A percentile compares a stretch with the other conserved stretches of the same genome.
phyloP scores from a whole-genome alignment of 2,797 vertebrate genomes.

The Sebastes oblongus region DNA sequence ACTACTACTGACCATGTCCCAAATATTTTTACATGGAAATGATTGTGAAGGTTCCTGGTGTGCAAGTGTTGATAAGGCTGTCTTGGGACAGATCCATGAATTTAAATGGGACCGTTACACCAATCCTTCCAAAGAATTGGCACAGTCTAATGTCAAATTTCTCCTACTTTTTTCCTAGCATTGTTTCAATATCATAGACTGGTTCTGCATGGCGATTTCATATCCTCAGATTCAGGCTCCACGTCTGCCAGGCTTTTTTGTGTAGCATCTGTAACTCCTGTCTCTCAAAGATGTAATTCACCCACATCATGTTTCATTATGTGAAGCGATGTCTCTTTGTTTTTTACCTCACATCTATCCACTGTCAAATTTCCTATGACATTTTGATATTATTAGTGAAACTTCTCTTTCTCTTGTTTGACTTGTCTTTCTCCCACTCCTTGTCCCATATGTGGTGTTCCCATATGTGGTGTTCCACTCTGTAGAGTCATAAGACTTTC shows the following conservation, averaged over 20 bases:
- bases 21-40: constrained; percentile 11
- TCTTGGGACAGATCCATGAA: not conserved
- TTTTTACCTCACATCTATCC: not conserved
- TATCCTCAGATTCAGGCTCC: not conserved
- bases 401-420: constrained; percentile 33
- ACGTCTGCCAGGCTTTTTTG: not conserved
- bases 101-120: not conserved
- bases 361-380: not conserved
- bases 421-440: constrained; percentile 1
- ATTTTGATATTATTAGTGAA: constrained; percentile 7
- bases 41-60: constrained; percentile 1
- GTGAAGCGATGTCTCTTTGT: not conserved
- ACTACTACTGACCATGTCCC: not conserved
- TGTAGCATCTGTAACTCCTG: not conserved
- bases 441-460: constrained; percentile 35
- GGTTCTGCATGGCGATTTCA: constrained; percentile 1
- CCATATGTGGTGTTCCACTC: constrained; percentile 20
- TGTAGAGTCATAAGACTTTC: constrained; percentile 32
- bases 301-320: constrained; percentile 34
- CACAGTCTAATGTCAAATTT: not conserved
- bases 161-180: not conserved
- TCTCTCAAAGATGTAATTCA: constrained; percentile 4
- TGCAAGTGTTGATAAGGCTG: not conserved
- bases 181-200: not conserved
- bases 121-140: not conserved